A percentile compares a stretch with the other conserved stretches of the same genome.
Evolutionary conservation across 2,888 invertebrate genomes (phyloP).

Genomic region (Cerceris ruficornis): DNA sequence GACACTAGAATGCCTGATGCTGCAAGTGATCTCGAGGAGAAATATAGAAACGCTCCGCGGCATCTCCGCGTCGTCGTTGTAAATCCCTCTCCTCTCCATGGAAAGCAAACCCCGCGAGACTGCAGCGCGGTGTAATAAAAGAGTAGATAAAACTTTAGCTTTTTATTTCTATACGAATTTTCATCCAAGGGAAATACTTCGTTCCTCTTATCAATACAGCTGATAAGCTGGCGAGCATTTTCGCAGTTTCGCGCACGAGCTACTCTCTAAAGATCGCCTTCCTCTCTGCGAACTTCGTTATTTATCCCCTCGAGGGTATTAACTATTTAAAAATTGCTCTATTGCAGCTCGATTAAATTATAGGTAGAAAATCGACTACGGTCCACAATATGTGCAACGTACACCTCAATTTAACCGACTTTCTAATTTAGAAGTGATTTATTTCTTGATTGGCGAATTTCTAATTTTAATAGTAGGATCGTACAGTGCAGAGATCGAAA

Average conservation of each 20-base stretch:
- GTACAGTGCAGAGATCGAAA: too few species aligned
- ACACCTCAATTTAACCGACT: too few species aligned
- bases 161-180: not conserved
- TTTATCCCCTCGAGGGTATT: not conserved
- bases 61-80: conserved; percentile 10
- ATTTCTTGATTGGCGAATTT: too few species aligned
- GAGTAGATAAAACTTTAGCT: conserved; percentile 4
- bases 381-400: too few species aligned
- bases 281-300: not conserved
- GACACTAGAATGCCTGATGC: conserved; percentile 39
- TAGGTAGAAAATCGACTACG: too few species aligned
- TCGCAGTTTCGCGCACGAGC: not conserved
- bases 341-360: too few species aligned
- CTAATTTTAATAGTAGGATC: too few species aligned
- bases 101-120: conserved; percentile 5
- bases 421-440: too few species aligned
- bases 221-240: not conserved
- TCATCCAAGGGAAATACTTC: not conserved
- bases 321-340: too few species aligned
- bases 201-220: too few species aligned
- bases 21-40: conserved; percentile 40
- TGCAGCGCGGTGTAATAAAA: conserved; percentile 4
- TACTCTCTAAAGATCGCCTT: not conserved
- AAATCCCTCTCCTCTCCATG: conserved; percentile 34
- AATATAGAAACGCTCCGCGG: conserved; percentile 26